Conservation (phyloP, 2,888 invertebrate genomes). For the Temnothorax ravouxi region DNA sequence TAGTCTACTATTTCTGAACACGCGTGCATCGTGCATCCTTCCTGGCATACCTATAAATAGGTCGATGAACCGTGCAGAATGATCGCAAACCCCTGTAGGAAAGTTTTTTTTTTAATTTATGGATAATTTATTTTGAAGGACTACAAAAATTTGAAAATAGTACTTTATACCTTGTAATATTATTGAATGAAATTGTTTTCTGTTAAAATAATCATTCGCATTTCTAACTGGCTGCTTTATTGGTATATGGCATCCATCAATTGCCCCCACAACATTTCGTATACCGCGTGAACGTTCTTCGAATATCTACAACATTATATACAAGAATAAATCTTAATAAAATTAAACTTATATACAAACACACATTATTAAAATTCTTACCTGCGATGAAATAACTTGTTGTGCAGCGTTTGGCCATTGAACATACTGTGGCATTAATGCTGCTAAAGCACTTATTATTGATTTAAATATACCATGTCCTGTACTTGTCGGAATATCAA, state of each 20-base stretch:
- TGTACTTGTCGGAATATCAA: background rate
- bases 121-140: background rate
- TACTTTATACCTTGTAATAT: constrained; percentile 9
- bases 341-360: background rate
- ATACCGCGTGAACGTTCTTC: background rate
- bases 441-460: constrained; percentile 4
- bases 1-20: background rate
- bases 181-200: constrained; percentile 12
- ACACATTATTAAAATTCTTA: background rate
- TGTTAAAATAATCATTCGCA: background rate
- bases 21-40: background rate
- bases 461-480: constrained; percentile 4
- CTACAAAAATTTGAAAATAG: background rate
- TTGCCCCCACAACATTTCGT: background rate
- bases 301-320: background rate
- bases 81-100: background rate
- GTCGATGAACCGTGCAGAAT: constrained; percentile 6
- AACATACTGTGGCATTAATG: constrained; percentile 22
- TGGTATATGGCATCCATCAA: constrained; percentile 14
- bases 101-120: background rate
- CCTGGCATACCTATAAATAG: background rate
- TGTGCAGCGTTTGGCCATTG: background rate
- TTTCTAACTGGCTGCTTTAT: constrained; percentile 23
- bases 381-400: background rate
- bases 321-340: constrained; percentile 1